Percentiles rank a stretch among this genome's conserved stretches.
Evolutionary conservation across 2,113 vertebrate species (phyloP).

Genomic region (Hemichromis elongatus): DNA sequence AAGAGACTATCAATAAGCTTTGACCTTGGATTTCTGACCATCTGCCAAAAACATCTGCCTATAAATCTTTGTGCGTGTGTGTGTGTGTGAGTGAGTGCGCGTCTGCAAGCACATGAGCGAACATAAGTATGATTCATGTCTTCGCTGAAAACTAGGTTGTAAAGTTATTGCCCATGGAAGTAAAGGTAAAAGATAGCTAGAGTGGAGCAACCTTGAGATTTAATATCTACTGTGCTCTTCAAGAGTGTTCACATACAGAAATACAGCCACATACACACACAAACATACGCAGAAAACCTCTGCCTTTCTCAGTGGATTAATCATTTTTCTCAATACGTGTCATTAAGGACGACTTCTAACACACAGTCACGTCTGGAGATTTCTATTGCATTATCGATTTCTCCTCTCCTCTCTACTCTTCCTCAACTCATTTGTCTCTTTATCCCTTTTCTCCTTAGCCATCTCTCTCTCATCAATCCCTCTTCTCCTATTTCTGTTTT

Average conservation of each 20-base stretch:
- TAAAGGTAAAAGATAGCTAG: constrained; percentile 48
- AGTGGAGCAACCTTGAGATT: constrained; percentile 57
- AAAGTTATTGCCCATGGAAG: constrained; percentile 47
- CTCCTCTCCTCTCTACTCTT: constrained; percentile 26
- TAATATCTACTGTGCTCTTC: constrained; percentile 35
- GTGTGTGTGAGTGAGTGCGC: neutral
- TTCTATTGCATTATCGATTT: constrained; percentile 66
- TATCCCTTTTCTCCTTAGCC: neutral
- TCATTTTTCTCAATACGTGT: constrained; percentile 54
- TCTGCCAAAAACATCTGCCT: constrained; percentile 54
- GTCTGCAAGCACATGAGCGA: neutral
- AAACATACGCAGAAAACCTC: neutral
- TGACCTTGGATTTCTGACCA: constrained; percentile 56
- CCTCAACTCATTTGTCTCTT: constrained; percentile 12
- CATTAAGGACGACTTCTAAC: constrained; percentile 58
- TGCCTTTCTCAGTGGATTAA: constrained; percentile 35
- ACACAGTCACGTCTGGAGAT: constrained; percentile 58
- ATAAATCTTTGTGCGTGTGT: constrained; percentile 16
- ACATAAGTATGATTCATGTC: constrained; percentile 39
- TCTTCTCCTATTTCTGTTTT: neutral
- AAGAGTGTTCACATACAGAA: neutral
- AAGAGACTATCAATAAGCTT: constrained; percentile 36
- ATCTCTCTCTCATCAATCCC: constrained; percentile 9
- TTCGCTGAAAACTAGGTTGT: constrained; percentile 28
- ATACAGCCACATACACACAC: neutral